Base-by-base conservation (phyloP, 2,797 vertebrate species). In the Poeciliopsis turneri region DNA sequence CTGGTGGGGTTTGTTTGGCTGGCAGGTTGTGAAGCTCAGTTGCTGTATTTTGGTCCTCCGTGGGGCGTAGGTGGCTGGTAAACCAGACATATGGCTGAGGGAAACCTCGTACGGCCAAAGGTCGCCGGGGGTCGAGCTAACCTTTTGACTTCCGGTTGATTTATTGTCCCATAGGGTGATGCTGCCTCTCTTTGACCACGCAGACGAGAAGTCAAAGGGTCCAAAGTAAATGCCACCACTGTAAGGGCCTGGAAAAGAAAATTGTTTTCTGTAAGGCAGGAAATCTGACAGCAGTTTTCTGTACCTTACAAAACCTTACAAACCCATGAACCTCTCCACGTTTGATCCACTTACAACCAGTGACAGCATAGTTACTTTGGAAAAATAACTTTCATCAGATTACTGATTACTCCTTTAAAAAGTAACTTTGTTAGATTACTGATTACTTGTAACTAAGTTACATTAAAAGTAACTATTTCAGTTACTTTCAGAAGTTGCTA, bases 101-200 rank as follows among this genome's bases (percentile, higher is more conserved):
- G 86, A 86, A 86, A 90, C 78, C 83, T 87, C 39, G n/a, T 77
- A 82, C 89, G 88, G 87, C 69, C 85, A 91, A 91, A 90, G 92
- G 92, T 91, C 84, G 88, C 45, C 0, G 20, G 88, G 86, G 93
- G 90, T 93, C 89, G 85, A 79, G 82, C 90, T 93, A 88, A 90
- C 87, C 92, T 89, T 85, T 83, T 83, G 84, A 82, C 91, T 89
- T 87, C 59, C 73, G 76, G 84, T 84, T 90, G 87, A 93, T 94
- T 91, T 91, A 91, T 90, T 82, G 93, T 92, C 87, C 84, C 80
- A 64, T 23, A 83, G 87, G 87, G 84, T 83, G 87, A 91, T 91
- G 88, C 89, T 30, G 51, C 87, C 71, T 69, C 77, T 46, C 78
- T 89, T 7, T 28, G 87, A 88, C 88, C 71, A 79, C 89, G 89